Conservation (phyloP, 2,113 vertebrate genomes). For the Chrysemys picta region DNA sequence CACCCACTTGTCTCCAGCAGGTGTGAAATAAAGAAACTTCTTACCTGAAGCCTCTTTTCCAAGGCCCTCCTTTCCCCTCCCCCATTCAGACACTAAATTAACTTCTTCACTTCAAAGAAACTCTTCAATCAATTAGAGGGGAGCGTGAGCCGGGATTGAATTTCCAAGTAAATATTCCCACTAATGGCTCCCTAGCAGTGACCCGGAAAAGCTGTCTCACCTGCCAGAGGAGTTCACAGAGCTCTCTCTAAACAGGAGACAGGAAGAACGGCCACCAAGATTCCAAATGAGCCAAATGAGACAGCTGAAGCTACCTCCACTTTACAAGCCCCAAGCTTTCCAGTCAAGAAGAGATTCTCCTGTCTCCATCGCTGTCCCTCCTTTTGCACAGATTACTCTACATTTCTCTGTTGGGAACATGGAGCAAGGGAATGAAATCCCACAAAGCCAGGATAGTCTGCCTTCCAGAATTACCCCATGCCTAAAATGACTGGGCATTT, state of each 20-base stretch:
- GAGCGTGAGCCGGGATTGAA: constrained; percentile 56
- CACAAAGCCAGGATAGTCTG: neutral
- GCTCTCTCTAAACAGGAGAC: neutral
- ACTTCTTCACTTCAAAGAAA: constrained; percentile 39
- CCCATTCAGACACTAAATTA: constrained; percentile 31
- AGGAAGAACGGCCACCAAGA: neutral
- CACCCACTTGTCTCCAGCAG: neutral
- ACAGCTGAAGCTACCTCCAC: neutral
- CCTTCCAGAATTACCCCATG: neutral
- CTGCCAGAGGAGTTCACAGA: neutral
- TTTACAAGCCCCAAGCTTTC: neutral
- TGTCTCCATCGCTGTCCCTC: neutral
- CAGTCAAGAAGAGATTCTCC: neutral
- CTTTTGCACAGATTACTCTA: neutral
- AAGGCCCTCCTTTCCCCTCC: constrained; percentile 17
- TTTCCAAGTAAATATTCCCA: constrained; percentile 55
- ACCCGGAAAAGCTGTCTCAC: constrained; percentile 37
- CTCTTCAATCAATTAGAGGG: constrained; percentile 44
- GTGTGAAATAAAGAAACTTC: constrained; percentile 12
- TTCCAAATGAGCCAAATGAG: neutral
- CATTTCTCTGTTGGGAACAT: neutral
- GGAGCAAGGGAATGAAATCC: neutral
- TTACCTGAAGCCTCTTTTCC: constrained; percentile 9
- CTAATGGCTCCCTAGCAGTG: constrained; percentile 49
- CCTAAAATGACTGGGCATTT: neutral